Conservation (phyloP, 2,888 invertebrate genomes). For the Melinopterus prodromus region DNA sequence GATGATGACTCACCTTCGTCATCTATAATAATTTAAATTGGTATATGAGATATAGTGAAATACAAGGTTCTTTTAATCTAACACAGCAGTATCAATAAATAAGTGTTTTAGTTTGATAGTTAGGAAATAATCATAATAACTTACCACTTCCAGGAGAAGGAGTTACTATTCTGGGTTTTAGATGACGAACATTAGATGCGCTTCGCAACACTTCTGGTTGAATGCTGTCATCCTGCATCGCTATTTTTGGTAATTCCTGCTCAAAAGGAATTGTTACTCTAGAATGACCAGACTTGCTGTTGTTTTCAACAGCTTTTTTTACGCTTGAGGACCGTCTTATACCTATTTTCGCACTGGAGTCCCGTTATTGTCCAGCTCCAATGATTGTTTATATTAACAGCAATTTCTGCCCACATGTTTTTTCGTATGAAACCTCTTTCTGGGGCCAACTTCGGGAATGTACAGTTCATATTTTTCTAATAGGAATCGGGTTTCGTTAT, state of each 20-base stretch:
- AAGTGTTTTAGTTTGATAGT: too few species aligned
- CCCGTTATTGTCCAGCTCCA: constrained; percentile 23
- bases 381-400: constrained; percentile 27
- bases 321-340: constrained; percentile 27
- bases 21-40: constrained; percentile 11
- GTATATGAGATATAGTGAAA: neutral
- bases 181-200: neutral
- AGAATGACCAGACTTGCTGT: neutral
- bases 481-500: constrained; percentile 24
- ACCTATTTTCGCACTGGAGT: constrained; percentile 30
- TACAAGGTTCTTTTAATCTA: neutral
- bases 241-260: constrained; percentile 7
- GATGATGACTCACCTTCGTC: neutral
- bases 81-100: too few species aligned
- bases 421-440: constrained; percentile 29
- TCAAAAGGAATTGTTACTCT: neutral
- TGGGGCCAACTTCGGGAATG: constrained; percentile 27
- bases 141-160: neutral
- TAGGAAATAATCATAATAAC: too few species aligned
- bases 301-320: constrained; percentile 28
- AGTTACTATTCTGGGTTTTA: neutral
- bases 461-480: constrained; percentile 31
- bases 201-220: constrained; percentile 12
- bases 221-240: constrained; percentile 8
- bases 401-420: constrained; percentile 33